Percentiles rank a stretch among this genome's conserved stretches.
These are phyloP conservation scores for Euphonia xanthogaster DNA, from an alignment of 2,797 vertebrate genomes.

Conservation along the genomic window DNA sequence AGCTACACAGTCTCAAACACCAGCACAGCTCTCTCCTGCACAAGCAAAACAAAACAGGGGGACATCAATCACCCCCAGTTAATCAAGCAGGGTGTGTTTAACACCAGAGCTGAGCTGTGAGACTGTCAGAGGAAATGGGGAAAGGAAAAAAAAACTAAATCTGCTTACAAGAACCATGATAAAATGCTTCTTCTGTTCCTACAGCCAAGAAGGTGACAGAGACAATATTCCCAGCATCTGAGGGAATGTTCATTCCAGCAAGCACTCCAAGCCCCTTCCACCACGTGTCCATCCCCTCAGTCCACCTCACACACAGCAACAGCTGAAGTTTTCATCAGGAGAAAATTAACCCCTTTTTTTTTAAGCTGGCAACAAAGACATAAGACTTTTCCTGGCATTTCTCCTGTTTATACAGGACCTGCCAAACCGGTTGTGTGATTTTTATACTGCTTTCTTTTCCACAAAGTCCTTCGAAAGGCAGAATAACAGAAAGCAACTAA, in stretches of 20 bases:
- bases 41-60: not conserved
- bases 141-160: not conserved
- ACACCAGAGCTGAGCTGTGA: not conserved
- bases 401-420: conserved; percentile 64
- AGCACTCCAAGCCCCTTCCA: not conserved
- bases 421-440: conserved; percentile 70
- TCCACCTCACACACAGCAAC: not conserved
- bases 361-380: conserved; percentile 30
- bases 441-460: conserved; percentile 59
- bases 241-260: not conserved
- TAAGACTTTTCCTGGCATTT: conserved; percentile 50
- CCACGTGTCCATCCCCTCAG: not conserved
- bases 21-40: not conserved
- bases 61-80: not conserved
- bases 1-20: not conserved
- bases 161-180: not conserved
- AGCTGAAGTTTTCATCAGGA: not conserved
- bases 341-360: not conserved
- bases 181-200: not conserved
- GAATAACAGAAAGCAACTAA: conserved; percentile 51
- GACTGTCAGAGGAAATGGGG: not conserved
- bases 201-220: not conserved
- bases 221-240: not conserved
- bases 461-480: conserved; percentile 59
- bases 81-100: conserved; percentile 8